Conservation (phyloP, 1,140 invertebrate genomes). For the Limonius californicus region DNA sequence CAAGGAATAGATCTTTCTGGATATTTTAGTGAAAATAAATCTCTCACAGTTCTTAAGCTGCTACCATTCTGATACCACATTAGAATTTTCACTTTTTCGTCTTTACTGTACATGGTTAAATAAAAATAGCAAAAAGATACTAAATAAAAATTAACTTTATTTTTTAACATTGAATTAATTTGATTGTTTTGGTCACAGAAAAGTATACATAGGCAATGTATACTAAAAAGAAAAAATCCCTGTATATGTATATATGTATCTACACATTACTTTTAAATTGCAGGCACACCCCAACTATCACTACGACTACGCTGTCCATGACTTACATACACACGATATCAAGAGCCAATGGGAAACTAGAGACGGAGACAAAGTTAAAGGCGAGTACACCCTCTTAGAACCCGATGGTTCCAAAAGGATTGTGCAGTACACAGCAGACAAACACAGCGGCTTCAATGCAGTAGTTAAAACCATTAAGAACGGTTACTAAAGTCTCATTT, state of each 20-base stretch:
- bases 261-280: constrained; percentile 20
- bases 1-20: too few relatives aligned
- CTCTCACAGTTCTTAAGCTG: too few relatives aligned
- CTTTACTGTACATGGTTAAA: too few relatives aligned
- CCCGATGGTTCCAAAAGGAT: constrained; percentile 57
- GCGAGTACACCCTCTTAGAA: constrained; percentile 57
- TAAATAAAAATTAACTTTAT: too few relatives aligned
- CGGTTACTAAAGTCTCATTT: constrained; percentile 21
- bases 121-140: too few relatives aligned
- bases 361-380: constrained; percentile 58
- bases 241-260: too few relatives aligned
- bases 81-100: too few relatives aligned
- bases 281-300: constrained; percentile 52
- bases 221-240: too few relatives aligned
- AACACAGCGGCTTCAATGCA: constrained; percentile 63
- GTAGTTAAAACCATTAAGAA: constrained; percentile 46
- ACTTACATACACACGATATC: constrained; percentile 51
- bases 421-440: constrained; percentile 68
- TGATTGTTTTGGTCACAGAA: neutral
- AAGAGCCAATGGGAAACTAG: constrained; percentile 54
- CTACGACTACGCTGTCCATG: constrained; percentile 48
- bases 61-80: too few relatives aligned
- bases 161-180: too few relatives aligned
- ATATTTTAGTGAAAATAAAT: too few relatives aligned
- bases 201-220: too few relatives aligned